phyloP scores from a whole-genome alignment of 1,140 invertebrate genomes.

The Calephelis virginiensis region DNA sequence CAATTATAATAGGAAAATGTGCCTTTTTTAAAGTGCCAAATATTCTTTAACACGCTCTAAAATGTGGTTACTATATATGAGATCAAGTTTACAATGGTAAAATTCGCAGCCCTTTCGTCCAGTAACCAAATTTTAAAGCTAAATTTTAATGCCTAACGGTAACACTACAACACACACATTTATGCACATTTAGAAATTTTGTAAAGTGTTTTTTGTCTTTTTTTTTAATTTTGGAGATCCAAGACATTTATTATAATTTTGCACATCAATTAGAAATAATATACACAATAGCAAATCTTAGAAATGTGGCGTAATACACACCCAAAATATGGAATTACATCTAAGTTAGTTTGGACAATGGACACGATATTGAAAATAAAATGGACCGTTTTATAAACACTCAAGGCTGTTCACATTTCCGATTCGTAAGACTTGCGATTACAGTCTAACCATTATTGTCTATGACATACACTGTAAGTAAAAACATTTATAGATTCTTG shows the following conservation, averaged over 20 bases:
- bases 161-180: slow-evolving; percentile 79
- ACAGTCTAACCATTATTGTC: not conserved
- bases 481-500: no score
- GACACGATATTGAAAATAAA: slow-evolving; percentile 67
- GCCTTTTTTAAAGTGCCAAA: slow-evolving; percentile 77
- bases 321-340: slow-evolving; percentile 75
- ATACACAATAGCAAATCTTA: slow-evolving; percentile 77
- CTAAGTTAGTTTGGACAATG: slow-evolving; percentile 75
- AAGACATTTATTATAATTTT: slow-evolving; percentile 79
- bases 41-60: slow-evolving; percentile 67
- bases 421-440: not conserved
- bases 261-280: slow-evolving; percentile 76
- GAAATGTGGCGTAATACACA: slow-evolving; percentile 71
- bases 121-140: slow-evolving; percentile 63
- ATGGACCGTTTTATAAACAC: slow-evolving; percentile 55
- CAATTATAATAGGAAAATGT: slow-evolving; percentile 75
- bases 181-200: slow-evolving; percentile 80
- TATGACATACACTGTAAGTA: not conserved
- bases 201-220: slow-evolving; percentile 75
- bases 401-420: not conserved
- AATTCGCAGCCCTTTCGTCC: slow-evolving; percentile 37
- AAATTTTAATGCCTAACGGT: slow-evolving; percentile 75
- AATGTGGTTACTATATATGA: slow-evolving; percentile 63
- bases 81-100: slow-evolving; percentile 65
- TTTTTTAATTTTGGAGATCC: slow-evolving; percentile 75